Evolutionary conservation across 2,888 invertebrate species (phyloP).

Genomic region (Helicoverpa assulta): DNA sequence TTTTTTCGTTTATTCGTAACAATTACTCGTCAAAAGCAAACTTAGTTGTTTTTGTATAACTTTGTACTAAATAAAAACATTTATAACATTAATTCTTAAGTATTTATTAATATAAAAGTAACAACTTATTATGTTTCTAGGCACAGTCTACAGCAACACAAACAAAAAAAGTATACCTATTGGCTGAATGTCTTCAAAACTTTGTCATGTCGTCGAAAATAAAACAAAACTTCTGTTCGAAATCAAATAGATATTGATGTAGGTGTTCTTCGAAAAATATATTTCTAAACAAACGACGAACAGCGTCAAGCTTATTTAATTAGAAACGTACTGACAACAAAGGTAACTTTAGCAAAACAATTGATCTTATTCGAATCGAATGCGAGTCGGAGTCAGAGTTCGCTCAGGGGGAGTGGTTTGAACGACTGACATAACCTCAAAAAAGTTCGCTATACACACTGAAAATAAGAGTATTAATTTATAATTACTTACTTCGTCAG

Average conservation of each 20-base stretch:
- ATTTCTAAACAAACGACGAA: constrained; percentile 25
- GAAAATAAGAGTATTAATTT: constrained; percentile 36
- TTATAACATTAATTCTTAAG: neutral
- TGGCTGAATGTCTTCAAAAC: constrained; percentile 32
- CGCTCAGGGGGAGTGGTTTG: constrained; percentile 3
- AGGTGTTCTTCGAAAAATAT: constrained; percentile 10
- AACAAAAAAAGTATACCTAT: neutral
- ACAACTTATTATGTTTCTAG: neutral
- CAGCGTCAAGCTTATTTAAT: constrained; percentile 21
- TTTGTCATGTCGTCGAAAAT: constrained; percentile 20
- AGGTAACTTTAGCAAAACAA: constrained; percentile 37
- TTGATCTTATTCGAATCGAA: constrained; percentile 6
- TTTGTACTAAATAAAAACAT: constrained; percentile 6
- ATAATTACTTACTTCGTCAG: constrained; percentile 91
- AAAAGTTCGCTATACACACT: constrained; percentile 26
- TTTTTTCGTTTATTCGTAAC: too few relatives aligned
- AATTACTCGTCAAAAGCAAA: too few relatives aligned
- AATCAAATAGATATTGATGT: constrained; percentile 4
- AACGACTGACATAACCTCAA: constrained; percentile 60
- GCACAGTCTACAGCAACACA: neutral
- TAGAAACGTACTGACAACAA: constrained; percentile 31
- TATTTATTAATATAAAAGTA: neutral
- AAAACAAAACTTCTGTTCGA: constrained; percentile 37
- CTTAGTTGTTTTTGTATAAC: too few relatives aligned
- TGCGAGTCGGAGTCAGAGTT: neutral